Evolutionary conservation across 2,797 vertebrate species (phyloP), one percentile per base, ranked within the genome.

Genomic region (Decapterus maruadsi): DNA sequence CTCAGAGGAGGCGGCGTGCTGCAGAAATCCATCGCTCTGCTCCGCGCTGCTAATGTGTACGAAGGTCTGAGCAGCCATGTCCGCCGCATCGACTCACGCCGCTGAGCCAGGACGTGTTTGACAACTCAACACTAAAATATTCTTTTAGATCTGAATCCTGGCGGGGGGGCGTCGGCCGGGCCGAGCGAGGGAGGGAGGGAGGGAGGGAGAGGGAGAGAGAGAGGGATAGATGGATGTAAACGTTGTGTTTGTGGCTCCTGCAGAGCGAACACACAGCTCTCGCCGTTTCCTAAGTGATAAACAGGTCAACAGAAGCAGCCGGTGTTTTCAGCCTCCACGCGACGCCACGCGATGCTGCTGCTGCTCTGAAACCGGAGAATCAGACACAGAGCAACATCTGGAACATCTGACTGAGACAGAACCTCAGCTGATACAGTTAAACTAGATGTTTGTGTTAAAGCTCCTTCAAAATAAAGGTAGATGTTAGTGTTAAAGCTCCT

Each of bases 271-370:
- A 62, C 42, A 43, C 79, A 91, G 93, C 91, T 94, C 95, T 95
- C 92, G 87, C 94, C 90, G 95, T 93, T 95, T 80, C 95, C 95
- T 97, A 96, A 89, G 96, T 96, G 97, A 96, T 96, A 94, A 96
- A 95, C 93, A 92, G 96, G 96, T 97, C 96, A 97, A 97, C 96
- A 96, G 93, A 95, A 91, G 86, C 82, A 91, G 95, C 90, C 91
- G 68, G 73, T 89, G 89, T 91, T 97, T 94, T 76, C 68, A 77
- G 77, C 67, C 79, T 58, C 48, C 3, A 12, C 68, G 58, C 57
- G 43, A 81, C 87, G n/a, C n/a, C n/a, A n/a, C n/a, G n/a, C n/a
- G n/a, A n/a, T n/a, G n/a, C 70, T 59, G 81, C 84, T 79, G 89
- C 78, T 83, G 73, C 78, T 83, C 78, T 83, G 4, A 82, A 79